Evolutionary conservation across 2,888 invertebrate genomes (phyloP).

Genomic region (Bembecia ichneumoniformis): DNA sequence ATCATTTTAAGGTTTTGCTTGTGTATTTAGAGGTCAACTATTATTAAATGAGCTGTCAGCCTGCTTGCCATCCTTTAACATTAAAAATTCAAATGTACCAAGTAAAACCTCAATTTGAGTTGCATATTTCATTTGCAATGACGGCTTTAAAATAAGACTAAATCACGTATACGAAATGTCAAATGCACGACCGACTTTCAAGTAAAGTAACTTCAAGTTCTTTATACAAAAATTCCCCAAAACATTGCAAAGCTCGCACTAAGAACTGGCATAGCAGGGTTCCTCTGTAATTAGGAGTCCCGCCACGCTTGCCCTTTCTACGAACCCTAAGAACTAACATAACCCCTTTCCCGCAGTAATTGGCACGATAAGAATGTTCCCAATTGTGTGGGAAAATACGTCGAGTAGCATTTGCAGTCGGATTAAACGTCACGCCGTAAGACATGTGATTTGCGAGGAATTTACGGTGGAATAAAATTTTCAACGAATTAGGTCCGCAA

Average conservation of each 20-base stretch:
- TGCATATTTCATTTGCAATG: too few relatives aligned
- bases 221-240: not conserved
- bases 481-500: too few relatives aligned
- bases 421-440: constrained; percentile 4
- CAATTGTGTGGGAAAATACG: constrained; percentile 57
- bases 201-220: not conserved
- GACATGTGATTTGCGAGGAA: too few relatives aligned
- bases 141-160: too few relatives aligned
- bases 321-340: constrained; percentile 34
- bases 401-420: constrained; percentile 41
- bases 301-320: constrained; percentile 58
- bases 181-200: not conserved
- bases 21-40: too few relatives aligned
- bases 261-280: constrained; percentile 32
- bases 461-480: too few relatives aligned
- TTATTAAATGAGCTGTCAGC: too few relatives aligned
- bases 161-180: too few relatives aligned
- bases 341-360: constrained; percentile 54
- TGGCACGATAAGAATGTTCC: constrained; percentile 66
- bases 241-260: not conserved
- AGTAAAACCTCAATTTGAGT: too few relatives aligned
- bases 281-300: constrained; percentile 65
- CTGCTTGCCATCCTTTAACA: too few relatives aligned
- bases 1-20: too few relatives aligned
- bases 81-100: too few relatives aligned